These are phyloP conservation scores for Oedothorax gibbosus DNA, from an alignment of 1,140 invertebrate genomes.

Conservation along the genomic window DNA sequence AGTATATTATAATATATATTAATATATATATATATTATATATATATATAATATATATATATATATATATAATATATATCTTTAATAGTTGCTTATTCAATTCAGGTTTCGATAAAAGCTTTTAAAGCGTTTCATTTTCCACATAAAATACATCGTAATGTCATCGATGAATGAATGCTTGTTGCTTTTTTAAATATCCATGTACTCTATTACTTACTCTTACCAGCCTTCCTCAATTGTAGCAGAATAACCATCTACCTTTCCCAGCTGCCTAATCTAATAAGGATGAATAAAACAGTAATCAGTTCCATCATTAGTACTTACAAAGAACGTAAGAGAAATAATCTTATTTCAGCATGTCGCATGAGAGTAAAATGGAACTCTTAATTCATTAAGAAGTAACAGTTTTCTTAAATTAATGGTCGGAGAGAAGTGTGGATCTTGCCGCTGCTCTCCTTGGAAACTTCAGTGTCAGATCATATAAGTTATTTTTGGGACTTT, in stretches of 20 bases:
- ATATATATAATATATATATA: too few species aligned
- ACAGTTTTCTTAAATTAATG: constrained; percentile 22
- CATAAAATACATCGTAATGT: too few species aligned
- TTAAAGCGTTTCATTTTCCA: too few species aligned
- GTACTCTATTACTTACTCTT: background rate
- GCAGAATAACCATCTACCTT: constrained; percentile 29
- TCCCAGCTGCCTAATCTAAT: constrained; percentile 42
- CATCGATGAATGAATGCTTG: too few species aligned
- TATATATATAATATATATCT: too few species aligned
- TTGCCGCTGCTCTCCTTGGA: background rate
- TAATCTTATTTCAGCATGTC: constrained; percentile 23
- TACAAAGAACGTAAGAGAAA: constrained; percentile 24
- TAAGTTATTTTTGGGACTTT: too few species aligned
- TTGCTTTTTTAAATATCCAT: too few species aligned
- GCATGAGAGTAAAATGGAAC: constrained; percentile 29
- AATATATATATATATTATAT: too few species aligned
- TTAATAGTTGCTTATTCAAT: too few species aligned
- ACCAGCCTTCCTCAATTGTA: constrained; percentile 30
- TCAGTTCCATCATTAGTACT: constrained; percentile 31
- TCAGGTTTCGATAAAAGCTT: too few species aligned
- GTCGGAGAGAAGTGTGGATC: constrained; percentile 5
- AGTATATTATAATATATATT: too few species aligned
- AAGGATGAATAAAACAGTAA: constrained; percentile 42
- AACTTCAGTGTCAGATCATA: too few species aligned
- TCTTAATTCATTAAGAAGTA: constrained; percentile 29